Base-by-base conservation (phyloP, 2,888 invertebrate species). In the Latheticus oryzae region DNA sequence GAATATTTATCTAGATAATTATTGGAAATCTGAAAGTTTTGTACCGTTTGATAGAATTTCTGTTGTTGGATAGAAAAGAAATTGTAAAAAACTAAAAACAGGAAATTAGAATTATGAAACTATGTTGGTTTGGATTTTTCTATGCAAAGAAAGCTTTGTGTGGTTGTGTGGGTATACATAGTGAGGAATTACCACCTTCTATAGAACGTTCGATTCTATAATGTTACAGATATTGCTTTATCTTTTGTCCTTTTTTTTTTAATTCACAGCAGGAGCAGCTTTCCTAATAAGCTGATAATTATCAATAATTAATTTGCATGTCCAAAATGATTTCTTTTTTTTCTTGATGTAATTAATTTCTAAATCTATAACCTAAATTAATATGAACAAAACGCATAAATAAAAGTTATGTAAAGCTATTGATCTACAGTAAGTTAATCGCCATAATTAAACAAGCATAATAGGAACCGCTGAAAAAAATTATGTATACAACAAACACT, bases 231-330 rank as follows among this genome's bases (percentile, higher is more conserved):
- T n/a, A n/a, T n/a, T n/a, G n/a, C n/a, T n/a, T n/a, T n/a, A n/a
- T n/a, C n/a, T n/a, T n/a, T n/a, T n/a, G n/a, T n/a, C n/a, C n/a
- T n/a, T n/a, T n/a, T n/a, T n/a, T n/a, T n/a, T n/a, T n/a, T n/a
- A n/a, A n/a, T n/a, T n/a, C 33, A 24, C 50, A 57, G 51, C 43
- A 32, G 40, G 57, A 37, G 43, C 47, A 50, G 33, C 45, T 57
- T 57, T 37, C 38, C 51, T 57, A 51, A 43, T 51, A 51, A 51
- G 52, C 43, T 45, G 58, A 58, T 58, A 52, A 58, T 52, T 58
- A 52, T 52, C 52, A 8, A 24, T 52, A 52, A 58, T 58, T 58
- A 58, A 58, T 58, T 45, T 30, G 32, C 24, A 32, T 43, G 58
- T 52, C 52, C 43, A 19, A 35, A 24, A 51, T 26, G 51, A 37